Evolutionary conservation across 2,888 invertebrate species (phyloP), one percentile per base, ranked within the genome.

Genomic region (Kryphioiulus occultus): DNA sequence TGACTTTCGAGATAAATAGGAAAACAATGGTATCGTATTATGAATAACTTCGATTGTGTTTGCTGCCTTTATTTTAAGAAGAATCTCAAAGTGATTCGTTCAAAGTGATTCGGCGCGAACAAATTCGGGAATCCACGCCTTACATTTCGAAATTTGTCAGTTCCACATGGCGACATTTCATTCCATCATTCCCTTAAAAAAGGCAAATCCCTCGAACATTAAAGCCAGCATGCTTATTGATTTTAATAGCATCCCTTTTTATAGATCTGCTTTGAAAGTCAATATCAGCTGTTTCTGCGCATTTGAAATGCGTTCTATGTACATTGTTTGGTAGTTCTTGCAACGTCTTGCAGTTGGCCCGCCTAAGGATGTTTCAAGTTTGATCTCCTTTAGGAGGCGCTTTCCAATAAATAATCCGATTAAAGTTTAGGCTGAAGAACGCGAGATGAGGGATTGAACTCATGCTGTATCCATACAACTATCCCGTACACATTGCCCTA

Each of bases 381-480:
- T 78, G 30, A 78, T 78, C 78, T 78, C 78, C 78, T 78, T 78
- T 15, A 32, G 78, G 30, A 78, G 78, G 78, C 78, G 30, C 78
- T 78, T 78, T 78, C 78, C 78, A 78, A 78, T 78, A 78, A 30
- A 78, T 78, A 78, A 78, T 78, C 78, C 78, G 78, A 78, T 78
- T 78, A 78, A 78, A 78, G 78, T 78, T 78, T 78, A 30, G 26
- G 26, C 30, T 78, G 30, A 30, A 78, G 78, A 30, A 78, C 30
- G 30, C 30, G 78, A 78, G 78, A 78, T 78, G 78, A 78, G 78
- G 78, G 78, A 78, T 78, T 78, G 78, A 78, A 26, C 30, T 78
- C 78, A 17, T 30, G n/a, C 15, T 32, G 78, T 15, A 32, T 78
- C 26, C 68, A 12, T 30, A 30, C 30, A 22, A 9, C 9, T 78